These are phyloP conservation scores for Planiliza haematocheilus DNA, from an alignment of 2,113 vertebrate species.

Conservation along the genomic window DNA sequence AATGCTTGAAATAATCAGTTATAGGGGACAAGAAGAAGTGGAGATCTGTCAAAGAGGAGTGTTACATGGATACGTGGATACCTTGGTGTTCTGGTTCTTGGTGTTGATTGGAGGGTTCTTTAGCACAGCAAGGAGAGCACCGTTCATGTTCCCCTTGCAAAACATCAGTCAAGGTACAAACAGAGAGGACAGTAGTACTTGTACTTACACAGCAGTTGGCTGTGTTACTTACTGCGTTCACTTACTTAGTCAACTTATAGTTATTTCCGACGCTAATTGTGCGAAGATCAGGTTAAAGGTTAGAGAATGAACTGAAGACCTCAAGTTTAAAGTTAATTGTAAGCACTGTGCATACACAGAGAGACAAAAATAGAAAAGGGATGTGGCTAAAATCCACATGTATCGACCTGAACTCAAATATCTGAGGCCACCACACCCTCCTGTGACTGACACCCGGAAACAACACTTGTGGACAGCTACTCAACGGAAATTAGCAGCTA, in stretches of 20 bases:
- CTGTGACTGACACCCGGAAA: conserved; percentile 51
- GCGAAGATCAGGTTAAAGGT: no score
- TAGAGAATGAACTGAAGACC: no score
- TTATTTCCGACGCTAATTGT: no score
- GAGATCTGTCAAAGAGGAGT: background rate
- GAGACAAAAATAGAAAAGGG: background rate
- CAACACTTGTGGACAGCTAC: background rate
- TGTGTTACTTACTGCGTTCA: no score
- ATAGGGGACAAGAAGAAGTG: background rate
- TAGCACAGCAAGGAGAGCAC: conserved; percentile 90
- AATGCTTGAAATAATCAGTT: no score
- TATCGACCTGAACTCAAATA: background rate
- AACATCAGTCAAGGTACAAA: conserved; percentile 50
- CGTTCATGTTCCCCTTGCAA: conserved; percentile 90
- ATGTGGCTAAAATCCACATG: fast-evolving
- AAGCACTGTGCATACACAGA: fast-evolving
- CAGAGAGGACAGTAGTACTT: background rate
- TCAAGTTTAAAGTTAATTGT: no score
- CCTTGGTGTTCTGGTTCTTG: conserved; percentile 95
- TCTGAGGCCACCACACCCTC: conserved; percentile 45
- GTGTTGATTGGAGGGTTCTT: conserved; percentile 96
- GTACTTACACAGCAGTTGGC: no score
- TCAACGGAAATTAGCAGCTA: background rate
- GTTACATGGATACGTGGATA: conserved; percentile 61
- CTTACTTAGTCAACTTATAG: no score